A percentile compares a stretch with the other conserved stretches of the same genome.
Evolutionary conservation across 2,888 invertebrate species (phyloP).

Genomic region (Netelia inedita): DNA sequence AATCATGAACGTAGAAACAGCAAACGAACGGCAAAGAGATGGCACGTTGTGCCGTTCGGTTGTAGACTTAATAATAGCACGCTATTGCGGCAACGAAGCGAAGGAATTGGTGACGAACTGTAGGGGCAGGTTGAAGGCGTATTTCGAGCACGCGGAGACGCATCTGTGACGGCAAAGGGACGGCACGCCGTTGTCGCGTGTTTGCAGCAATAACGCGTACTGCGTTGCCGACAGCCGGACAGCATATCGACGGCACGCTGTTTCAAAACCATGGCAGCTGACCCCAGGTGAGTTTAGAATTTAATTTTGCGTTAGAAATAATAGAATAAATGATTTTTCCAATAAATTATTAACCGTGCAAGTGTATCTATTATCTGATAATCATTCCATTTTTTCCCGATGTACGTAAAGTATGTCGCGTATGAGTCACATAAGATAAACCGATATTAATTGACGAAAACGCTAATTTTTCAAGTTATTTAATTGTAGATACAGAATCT

Average conservation of each 20-base stretch:
- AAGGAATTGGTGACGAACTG: background rate
- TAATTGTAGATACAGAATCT: too few species aligned
- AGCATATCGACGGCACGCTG: conserved; percentile 10
- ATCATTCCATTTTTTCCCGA: background rate
- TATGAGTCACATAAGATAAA: too few species aligned
- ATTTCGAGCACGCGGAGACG: too few species aligned
- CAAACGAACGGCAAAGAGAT: background rate
- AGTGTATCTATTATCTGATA: too few species aligned
- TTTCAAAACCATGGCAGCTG: background rate
- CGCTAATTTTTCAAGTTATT: too few species aligned
- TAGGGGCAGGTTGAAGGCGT: conserved; percentile 4
- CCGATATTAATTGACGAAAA: too few species aligned
- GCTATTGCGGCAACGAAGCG: background rate
- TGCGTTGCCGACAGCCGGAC: conserved; percentile 14
- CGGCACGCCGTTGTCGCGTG: background rate
- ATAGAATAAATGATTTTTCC: conserved; percentile 4
- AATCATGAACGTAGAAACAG: too few species aligned
- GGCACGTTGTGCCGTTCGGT: conserved; percentile 1
- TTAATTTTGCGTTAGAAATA: background rate
- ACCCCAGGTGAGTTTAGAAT: background rate
- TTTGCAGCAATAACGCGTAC: background rate
- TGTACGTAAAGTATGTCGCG: background rate
- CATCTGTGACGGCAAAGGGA: background rate
- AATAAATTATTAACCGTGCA: background rate
- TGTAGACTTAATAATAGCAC: too few species aligned